Evolutionary conservation across 2,797 vertebrate species (phyloP).

Genomic region (Malacoraja senta): DNA sequence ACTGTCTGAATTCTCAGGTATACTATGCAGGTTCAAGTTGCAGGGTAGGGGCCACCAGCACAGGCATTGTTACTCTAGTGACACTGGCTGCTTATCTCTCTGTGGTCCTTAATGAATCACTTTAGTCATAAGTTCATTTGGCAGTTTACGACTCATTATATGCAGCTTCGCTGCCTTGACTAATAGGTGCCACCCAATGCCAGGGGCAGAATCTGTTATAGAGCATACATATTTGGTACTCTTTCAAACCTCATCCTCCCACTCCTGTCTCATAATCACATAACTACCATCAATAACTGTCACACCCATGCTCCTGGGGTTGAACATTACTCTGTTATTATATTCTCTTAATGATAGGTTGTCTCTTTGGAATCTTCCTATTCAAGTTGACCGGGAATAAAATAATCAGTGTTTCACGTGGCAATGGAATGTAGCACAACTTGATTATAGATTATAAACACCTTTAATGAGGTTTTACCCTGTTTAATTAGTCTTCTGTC

Average conservation of each 20-base stretch:
- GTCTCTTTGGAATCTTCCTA: conserved; percentile 12
- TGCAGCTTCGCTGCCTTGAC: not conserved
- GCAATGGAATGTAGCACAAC: not conserved
- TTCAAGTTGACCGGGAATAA: not conserved
- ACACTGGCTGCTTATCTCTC: not conserved
- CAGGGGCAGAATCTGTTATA: not conserved
- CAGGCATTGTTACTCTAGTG: not conserved
- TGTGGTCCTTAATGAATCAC: not conserved
- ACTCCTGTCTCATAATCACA: no score
- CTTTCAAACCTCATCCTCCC: not conserved
- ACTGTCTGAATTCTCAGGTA: not conserved
- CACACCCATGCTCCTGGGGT: not conserved
- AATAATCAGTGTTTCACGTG: not conserved
- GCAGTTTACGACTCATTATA: not conserved
- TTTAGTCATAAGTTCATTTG: not conserved
- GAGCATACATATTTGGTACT: not conserved
- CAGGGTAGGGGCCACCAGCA: not conserved
- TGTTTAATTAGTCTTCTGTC: not conserved
- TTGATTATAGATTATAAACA: not conserved
- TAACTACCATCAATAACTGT: not conserved
- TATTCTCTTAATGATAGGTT: not conserved
- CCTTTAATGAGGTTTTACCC: not conserved
- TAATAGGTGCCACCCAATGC: not conserved
- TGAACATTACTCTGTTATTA: not conserved
- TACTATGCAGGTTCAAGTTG: not conserved